These are phyloP conservation scores for Crenuchus spilurus DNA, from an alignment of 2,797 vertebrate genomes.

Conservation along the genomic window DNA sequence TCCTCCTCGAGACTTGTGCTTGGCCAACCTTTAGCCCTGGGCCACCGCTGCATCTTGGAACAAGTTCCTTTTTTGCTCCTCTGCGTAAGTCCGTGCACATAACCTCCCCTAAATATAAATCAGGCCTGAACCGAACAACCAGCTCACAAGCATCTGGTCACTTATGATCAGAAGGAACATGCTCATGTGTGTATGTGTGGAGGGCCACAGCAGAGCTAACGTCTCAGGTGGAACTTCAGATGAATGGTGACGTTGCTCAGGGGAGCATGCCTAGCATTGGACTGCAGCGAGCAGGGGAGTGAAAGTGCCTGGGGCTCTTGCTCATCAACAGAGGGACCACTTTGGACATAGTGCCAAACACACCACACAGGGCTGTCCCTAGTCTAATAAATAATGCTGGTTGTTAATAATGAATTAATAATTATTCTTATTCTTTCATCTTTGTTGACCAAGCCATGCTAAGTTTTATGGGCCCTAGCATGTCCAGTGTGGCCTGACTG, in stretches of 20 bases:
- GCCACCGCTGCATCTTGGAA: conserved; percentile 57
- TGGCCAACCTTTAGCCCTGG: conserved; percentile 60
- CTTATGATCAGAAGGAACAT: conserved; percentile 61
- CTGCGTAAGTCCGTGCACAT: conserved; percentile 51
- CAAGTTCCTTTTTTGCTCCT: conserved; percentile 53
- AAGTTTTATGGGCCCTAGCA: conserved; percentile 65
- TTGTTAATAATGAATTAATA: conserved; percentile 84
- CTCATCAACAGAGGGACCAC: conserved; percentile 72
- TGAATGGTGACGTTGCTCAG: conserved; percentile 61
- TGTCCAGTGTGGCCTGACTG: conserved; percentile 25
- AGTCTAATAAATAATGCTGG: conserved; percentile 80
- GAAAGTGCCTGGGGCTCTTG: conserved; percentile 76
- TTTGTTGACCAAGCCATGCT: conserved; percentile 75
- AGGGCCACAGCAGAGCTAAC: conserved; percentile 57
- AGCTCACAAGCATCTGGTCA: conserved; percentile 45
- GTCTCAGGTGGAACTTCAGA: conserved; percentile 55
- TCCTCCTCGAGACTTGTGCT: conserved; percentile 45
- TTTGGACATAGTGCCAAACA: conserved; percentile 71
- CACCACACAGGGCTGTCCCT: conserved; percentile 66
- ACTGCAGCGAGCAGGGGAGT: conserved; percentile 59
- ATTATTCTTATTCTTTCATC: conserved; percentile 77
- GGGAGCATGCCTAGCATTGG: conserved; percentile 68
- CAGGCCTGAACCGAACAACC: conserved; percentile 46
- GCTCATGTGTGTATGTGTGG: conserved; percentile 35
- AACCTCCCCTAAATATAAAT: conserved; percentile 59